A percentile compares a stretch with the other conserved stretches of the same genome.
Conservation (phyloP, 2,797 vertebrate genomes). For the Clamator glandarius region DNA sequence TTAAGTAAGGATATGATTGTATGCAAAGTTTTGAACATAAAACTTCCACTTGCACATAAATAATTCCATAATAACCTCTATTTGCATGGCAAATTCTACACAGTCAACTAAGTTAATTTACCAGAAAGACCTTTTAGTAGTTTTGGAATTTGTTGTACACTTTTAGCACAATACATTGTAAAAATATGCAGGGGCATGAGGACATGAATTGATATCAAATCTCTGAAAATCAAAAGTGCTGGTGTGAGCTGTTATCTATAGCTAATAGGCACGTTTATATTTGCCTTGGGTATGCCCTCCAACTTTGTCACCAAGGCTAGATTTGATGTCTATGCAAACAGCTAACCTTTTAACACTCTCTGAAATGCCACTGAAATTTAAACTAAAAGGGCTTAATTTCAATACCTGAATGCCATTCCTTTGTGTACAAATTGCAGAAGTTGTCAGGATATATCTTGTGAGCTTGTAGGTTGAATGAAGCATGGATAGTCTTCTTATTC, state of each 20-base stretch:
- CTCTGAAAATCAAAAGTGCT: background rate
- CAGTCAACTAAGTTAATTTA: background rate
- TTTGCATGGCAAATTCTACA: background rate
- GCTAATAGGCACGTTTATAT: background rate
- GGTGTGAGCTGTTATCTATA: background rate
- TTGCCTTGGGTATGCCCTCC: background rate
- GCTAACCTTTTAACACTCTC: background rate
- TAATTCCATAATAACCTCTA: background rate
- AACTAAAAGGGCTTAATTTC: background rate
- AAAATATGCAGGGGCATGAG: background rate
- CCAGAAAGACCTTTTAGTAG: background rate
- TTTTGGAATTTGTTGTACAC: background rate
- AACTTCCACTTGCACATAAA: background rate
- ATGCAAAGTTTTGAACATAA: background rate
- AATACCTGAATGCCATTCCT: background rate
- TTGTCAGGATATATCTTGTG: background rate
- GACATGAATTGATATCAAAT: background rate
- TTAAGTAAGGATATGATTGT: background rate
- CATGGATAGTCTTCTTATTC: background rate
- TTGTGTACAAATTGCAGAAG: background rate
- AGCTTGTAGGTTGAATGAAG: background rate
- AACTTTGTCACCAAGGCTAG: background rate
- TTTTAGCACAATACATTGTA: background rate
- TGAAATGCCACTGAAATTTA: background rate
- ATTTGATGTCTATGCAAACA: background rate